phyloP scores from a whole-genome alignment of 2,888 invertebrate species.

The Pardosa pseudoannulata region DNA sequence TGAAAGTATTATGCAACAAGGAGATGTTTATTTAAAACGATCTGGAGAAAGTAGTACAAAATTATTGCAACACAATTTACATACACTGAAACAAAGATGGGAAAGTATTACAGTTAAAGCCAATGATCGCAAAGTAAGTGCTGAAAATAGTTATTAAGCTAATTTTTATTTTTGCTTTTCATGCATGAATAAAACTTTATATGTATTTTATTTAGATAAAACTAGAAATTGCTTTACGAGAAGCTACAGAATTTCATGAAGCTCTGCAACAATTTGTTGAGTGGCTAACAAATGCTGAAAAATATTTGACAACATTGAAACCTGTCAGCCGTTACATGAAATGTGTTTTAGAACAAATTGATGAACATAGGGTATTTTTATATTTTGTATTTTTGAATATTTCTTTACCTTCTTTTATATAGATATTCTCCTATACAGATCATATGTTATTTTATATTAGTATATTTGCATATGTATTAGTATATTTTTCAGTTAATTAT shows the following conservation, averaged over 20 bases:
- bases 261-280: slow-evolving; percentile 95
- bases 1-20: slow-evolving; percentile 91
- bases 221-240: slow-evolving; percentile 95
- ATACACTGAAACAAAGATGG: slow-evolving; percentile 94
- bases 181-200: background rate
- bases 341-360: slow-evolving; percentile 92
- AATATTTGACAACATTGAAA: slow-evolving; percentile 89
- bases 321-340: slow-evolving; percentile 96
- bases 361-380: slow-evolving; percentile 87
- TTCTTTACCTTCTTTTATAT: too few relatives aligned
- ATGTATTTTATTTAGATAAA: slow-evolving; percentile 84
- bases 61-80: slow-evolving; percentile 90
- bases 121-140: slow-evolving; percentile 88
- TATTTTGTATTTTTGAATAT: too few relatives aligned
- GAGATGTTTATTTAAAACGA: slow-evolving; percentile 89
- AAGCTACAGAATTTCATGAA: slow-evolving; percentile 96
- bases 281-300: slow-evolving; percentile 97
- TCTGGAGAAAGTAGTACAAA: slow-evolving; percentile 83
- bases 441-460: too few relatives aligned
- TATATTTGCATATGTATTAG: too few relatives aligned
- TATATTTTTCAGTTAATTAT: too few relatives aligned
- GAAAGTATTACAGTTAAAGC: slow-evolving; percentile 93
- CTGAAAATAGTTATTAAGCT: background rate
- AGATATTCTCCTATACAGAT: too few relatives aligned
- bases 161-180: background rate